phyloP scores from a whole-genome alignment of 2,797 vertebrate genomes.

The Myripristis jacobus region DNA sequence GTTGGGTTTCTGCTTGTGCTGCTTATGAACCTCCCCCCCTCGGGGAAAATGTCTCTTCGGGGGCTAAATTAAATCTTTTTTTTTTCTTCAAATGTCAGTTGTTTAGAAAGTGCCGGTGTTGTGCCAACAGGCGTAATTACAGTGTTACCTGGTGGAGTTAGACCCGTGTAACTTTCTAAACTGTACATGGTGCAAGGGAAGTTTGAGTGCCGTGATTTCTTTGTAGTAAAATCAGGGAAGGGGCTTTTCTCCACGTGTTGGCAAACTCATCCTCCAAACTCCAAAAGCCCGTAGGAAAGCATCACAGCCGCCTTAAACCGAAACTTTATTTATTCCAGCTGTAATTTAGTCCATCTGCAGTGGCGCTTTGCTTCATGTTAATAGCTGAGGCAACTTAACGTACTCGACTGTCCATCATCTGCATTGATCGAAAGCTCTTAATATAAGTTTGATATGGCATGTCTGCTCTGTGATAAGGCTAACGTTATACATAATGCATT shows the following conservation, averaged over 20 bases:
- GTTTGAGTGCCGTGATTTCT: conserved; percentile 81
- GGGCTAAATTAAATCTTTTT: not conserved
- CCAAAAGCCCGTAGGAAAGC: conserved; percentile 21
- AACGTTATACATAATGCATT: not conserved
- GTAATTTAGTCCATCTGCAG: not conserved
- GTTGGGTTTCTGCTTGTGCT: conserved; percentile 62
- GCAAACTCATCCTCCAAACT: conserved; percentile 50
- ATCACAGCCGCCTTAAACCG: not conserved
- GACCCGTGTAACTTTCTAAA: conserved; percentile 31
- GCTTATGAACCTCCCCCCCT: conserved; percentile 37
- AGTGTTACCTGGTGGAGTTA: conserved; percentile 9
- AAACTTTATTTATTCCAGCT: not conserved
- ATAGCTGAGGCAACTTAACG: not conserved
- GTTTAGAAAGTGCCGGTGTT: conserved; percentile 28
- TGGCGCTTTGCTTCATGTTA: not conserved
- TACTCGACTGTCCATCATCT: conserved; percentile 18
- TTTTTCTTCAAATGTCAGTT: too few relatives aligned
- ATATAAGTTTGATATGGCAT: not conserved
- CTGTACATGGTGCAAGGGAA: conserved; percentile 47
- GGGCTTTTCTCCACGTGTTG: conserved; percentile 77
- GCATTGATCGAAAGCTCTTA: not conserved
- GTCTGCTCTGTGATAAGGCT: not conserved
- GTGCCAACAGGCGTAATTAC: too few relatives aligned
- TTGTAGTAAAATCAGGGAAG: conserved; percentile 59
- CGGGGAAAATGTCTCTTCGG: conserved; percentile 32